These are phyloP conservation scores for Galeopsomyia nigrocyanea DNA, from an alignment of 2,888 invertebrate genomes.

Conservation along the genomic window DNA sequence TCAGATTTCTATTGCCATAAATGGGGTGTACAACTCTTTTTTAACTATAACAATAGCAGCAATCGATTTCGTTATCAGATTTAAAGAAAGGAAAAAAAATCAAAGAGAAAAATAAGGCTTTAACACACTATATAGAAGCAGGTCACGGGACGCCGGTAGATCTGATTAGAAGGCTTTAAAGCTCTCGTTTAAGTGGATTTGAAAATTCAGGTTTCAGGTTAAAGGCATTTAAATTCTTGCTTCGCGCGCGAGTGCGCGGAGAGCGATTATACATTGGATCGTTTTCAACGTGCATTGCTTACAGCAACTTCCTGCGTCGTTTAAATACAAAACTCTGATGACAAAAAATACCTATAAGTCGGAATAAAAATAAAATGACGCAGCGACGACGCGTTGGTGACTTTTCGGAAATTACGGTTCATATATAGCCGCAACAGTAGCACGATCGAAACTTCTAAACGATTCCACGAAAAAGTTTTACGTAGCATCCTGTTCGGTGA, in stretches of 20 bases:
- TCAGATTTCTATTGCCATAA: too few relatives aligned
- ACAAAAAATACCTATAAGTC: not conserved
- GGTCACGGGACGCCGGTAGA: conserved; percentile 6
- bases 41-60: too few relatives aligned
- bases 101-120: too few relatives aligned
- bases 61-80: too few relatives aligned
- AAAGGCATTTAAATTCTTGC: conserved; percentile 10
- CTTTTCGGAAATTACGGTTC: too few relatives aligned
- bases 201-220: conserved; percentile 6
- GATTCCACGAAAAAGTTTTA: not conserved
- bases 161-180: conserved; percentile 19
- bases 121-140: not conserved
- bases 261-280: not conserved
- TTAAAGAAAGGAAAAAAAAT: too few relatives aligned
- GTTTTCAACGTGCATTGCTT: not conserved
- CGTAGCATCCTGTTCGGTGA: not conserved
- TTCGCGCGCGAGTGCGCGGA: not conserved
- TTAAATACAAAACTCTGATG: not conserved
- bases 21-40: too few relatives aligned
- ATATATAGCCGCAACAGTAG: too few relatives aligned
- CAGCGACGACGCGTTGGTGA: too few relatives aligned
- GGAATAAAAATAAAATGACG: not conserved
- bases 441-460: too few relatives aligned
- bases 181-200: conserved; percentile 15
- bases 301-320: not conserved